Base-by-base conservation (phyloP, 2,888 invertebrate species). In the Harpalus rufipes region DNA sequence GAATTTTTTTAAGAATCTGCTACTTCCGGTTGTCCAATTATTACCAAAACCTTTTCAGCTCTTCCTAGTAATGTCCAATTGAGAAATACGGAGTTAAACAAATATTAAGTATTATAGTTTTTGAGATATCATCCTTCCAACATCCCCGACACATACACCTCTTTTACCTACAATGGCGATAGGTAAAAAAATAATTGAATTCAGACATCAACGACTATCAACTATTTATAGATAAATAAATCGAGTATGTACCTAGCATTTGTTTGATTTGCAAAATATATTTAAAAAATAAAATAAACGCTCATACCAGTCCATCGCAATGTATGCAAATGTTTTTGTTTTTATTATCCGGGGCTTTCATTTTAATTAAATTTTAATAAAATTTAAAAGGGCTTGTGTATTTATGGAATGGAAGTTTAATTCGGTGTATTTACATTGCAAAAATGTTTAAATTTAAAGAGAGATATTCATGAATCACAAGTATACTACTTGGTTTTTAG, bases 391-490 rank as follows among this genome's bases (percentile, higher is more conserved):
- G 25, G 63, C 18, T 63, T 63, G 21, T 63, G 10, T 63, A 63
- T 63, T 63, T 63, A 63, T 18, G 63, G 63, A 63, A 21, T 63
- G 63, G 21, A 10, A 63, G 21, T 63, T 63, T 63, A 63, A 63
- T 63, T 63, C 21, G 12, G 4, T 25, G 12, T 63, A 63, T 63
- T 63, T 21, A 25, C 63, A 16, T 61, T 61, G 8, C 14, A 18
- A 61, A 61, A 16, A 61, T 61, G 18, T 61, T 59, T 61, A 10
- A 8, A 61, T 61, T 61, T 72, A 84, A 79, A 61, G 74, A 41
- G 12, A 78, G 5, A 32, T 32, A 32, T 32, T 16, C 6, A 59
- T 7, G 18, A 16, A 18, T 32, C 8, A 16, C n/a, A n/a, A n/a
- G 4, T 59, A 59, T 5, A 2, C 8, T 59, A 59, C 18, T 59